Conservation (phyloP, 2,888 invertebrate species). For the Tinea pellionella region DNA sequence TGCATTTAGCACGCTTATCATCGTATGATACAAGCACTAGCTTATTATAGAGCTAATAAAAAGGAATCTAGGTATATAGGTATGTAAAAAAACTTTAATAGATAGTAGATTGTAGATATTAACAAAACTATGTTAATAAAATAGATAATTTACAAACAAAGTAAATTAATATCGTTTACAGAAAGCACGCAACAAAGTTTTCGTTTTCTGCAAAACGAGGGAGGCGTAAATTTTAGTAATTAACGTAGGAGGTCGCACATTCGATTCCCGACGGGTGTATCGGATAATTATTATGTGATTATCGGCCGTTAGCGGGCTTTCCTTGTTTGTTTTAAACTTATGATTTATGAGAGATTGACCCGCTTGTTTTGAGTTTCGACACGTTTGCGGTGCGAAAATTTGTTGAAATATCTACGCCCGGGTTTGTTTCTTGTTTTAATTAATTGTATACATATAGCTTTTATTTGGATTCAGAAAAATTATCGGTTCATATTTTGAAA, state of each 20-base stretch:
- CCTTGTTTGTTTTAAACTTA: slow-evolving; percentile 49
- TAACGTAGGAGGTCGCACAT: slow-evolving; percentile 22
- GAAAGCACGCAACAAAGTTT: slow-evolving; percentile 13
- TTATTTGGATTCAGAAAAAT: too few relatives aligned
- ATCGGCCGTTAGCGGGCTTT: slow-evolving; percentile 41
- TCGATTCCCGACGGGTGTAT: slow-evolving; percentile 37
- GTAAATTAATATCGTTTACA: slow-evolving; percentile 7
- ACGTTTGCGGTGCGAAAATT: slow-evolving; percentile 19
- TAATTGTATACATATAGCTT: too few relatives aligned
- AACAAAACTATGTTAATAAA: slow-evolving; percentile 10
- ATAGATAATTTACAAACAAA: slow-evolving; percentile 8
- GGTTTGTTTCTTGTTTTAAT: neutral
- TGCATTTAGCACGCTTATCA: too few relatives aligned
- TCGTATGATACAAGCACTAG: too few relatives aligned
- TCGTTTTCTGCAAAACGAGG: slow-evolving; percentile 11
- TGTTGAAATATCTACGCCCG: neutral
- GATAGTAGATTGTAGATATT: too few relatives aligned
- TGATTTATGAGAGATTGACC: slow-evolving; percentile 59
- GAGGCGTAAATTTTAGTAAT: slow-evolving; percentile 22
- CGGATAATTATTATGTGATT: slow-evolving; percentile 58
- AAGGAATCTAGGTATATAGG: too few relatives aligned
- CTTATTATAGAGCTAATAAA: too few relatives aligned
- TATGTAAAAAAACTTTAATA: too few relatives aligned
- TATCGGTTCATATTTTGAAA: too few relatives aligned
- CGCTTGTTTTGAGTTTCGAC: slow-evolving; percentile 29